Percentiles rank a stretch among this genome's conserved stretches.
phyloP scores from a whole-genome alignment of 2,888 invertebrate genomes.

The Drepanosiphum platanoidis region DNA sequence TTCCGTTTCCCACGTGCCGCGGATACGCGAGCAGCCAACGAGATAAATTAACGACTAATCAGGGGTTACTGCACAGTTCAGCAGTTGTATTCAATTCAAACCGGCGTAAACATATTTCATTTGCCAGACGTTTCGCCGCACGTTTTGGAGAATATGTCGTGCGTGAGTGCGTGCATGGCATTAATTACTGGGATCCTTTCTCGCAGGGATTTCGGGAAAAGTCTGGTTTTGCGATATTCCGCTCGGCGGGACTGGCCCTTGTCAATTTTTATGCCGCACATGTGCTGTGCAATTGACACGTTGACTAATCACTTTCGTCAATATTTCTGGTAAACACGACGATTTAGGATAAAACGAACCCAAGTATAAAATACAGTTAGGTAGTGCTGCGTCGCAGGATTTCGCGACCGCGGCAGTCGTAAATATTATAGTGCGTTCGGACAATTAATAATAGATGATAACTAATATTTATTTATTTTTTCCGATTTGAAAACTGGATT shows the following conservation, averaged over 20 bases:
- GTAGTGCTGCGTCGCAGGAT: background rate
- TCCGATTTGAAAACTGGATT: too few relatives aligned
- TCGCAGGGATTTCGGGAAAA: background rate
- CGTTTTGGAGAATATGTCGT: background rate
- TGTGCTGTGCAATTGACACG: conserved; percentile 45
- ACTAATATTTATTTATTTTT: background rate
- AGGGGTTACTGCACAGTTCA: background rate
- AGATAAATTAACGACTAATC: too few relatives aligned
- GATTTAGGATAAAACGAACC: conserved; percentile 14
- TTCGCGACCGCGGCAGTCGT: background rate
- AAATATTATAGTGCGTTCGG: background rate
- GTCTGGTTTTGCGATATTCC: conserved; percentile 28
- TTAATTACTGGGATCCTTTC: conserved; percentile 45
- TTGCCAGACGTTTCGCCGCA: background rate
- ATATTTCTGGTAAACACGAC: conserved; percentile 16
- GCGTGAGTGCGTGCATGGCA: background rate
- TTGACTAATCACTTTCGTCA: conserved; percentile 53
- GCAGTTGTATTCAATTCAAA: background rate
- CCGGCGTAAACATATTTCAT: background rate
- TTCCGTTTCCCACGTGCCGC: too few relatives aligned
- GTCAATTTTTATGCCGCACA: conserved; percentile 53
- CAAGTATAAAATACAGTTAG: background rate
- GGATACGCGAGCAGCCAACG: background rate
- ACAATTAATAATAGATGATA: background rate
- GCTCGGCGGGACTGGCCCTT: background rate